Evolutionary conservation across 2,888 invertebrate genomes (phyloP), one percentile per base, ranked within the genome.

Genomic region (Lasioglossum calceatum): DNA sequence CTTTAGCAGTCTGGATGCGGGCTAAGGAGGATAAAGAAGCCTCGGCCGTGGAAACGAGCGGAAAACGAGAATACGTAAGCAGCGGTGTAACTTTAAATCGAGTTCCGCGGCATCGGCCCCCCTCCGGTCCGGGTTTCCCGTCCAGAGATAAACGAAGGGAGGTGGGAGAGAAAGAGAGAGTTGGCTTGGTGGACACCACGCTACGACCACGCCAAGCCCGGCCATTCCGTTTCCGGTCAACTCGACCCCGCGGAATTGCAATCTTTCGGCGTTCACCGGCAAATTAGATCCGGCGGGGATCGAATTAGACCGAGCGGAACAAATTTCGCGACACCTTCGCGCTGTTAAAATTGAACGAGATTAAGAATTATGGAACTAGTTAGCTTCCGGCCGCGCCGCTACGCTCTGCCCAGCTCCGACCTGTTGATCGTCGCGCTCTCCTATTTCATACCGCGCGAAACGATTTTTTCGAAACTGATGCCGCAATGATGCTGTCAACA

Each of bases 31-130:
- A 89, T 91, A 89, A 90, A 89, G 87, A 81, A 85, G 87, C 75
- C 64, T 85, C 47, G 82, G 64, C 50, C 78, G 79, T 81, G 83
- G 80, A 87, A 91, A 90, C 88, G 89, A 85, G 82, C 81, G 78
- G 85, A 84, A 86, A 89, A 86, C 85, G 87, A 85, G 90, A 90
- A 90, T 91, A 88, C 85, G 79, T 90, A 88, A 91, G 86, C 89
- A 87, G 83, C 77, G 72, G 74, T 84, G 84, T 89, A 89, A 90
- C 87, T 88, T 88, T 86, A 85, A 90, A 87, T 88, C 86, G 86
- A 87, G 77, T 86, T 82, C 74, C 61, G 58, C 16, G 36, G 23
- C 44, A 27, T 50, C 54, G 74, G 23, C 14, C 16, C 75, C 2
- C 54, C 23, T 12, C 23, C n/a, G n/a, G 36, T 23, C 54, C 12